Evolutionary conservation across 2,888 invertebrate species (phyloP), one percentile per base, ranked within the genome.

Genomic region (Lasioglossum calceatum): DNA sequence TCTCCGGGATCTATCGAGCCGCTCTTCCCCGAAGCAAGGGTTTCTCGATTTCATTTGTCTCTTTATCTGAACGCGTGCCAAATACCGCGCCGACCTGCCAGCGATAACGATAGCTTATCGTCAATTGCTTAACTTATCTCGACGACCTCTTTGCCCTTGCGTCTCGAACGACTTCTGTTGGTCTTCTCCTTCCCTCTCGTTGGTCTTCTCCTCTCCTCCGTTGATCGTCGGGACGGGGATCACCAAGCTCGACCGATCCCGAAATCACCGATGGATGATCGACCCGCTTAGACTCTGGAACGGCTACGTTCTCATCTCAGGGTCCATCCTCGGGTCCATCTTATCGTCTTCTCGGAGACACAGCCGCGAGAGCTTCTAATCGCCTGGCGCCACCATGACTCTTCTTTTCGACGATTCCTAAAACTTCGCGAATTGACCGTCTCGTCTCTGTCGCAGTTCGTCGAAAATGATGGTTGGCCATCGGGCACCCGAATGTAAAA

Each of bases 51-150:
- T 87, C 84, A 76, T 84, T 86, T 82, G 85, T 88, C 82, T 83
- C 64, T 83, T 88, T 89, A 89, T 92, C 91, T 77, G 82, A 75
- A 82, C 79, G 86, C 85, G 90, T 88, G 87, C 91, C 85, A 88
- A 91, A 92, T 91, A 86, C 87, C 74, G 77, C 58, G 77, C 64
- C 85, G 87, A 87, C 87, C 85, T 85, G 87, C 50, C 71, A 67
- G 80, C 82, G 91, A 91, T 91, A 92, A 89, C 89, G 90, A 89
- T 87, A 88, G 84, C 89, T 86, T 92, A 92, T 92, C 92, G 87
- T 75, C 89, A 82, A 79, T 92, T 91, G 89, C 89, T 91, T 89
- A 91, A 91, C 90, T 90, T 92, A 91, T 92, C 92, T 89, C 78
- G 82, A 79, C 89, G 91, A 92, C 92, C 90, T 92, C 85, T 87